Conservation (phyloP, 1,140 invertebrate genomes). For the Chironomus tepperi region DNA sequence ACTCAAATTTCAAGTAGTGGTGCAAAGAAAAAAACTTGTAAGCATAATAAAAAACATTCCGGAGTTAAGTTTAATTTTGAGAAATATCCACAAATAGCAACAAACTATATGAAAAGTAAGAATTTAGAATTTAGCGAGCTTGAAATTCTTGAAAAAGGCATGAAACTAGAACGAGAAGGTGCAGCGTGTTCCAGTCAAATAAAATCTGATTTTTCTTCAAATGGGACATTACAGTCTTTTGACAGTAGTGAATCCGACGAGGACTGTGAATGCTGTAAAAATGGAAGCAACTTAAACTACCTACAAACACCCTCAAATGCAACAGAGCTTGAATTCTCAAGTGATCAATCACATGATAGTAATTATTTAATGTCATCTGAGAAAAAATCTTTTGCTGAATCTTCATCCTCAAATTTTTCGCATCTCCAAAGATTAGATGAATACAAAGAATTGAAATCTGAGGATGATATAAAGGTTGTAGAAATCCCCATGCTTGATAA, state of each 20-base stretch:
- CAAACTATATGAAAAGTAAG: slow-evolving; percentile 62
- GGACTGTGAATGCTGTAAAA: slow-evolving; percentile 44
- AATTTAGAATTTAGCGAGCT: slow-evolving; percentile 55
- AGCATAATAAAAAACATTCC: slow-evolving; percentile 47
- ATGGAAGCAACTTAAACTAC: slow-evolving; percentile 43
- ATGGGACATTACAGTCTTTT: slow-evolving; percentile 29
- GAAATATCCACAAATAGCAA: slow-evolving; percentile 57
- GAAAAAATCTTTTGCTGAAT: slow-evolving; percentile 40
- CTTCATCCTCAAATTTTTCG: slow-evolving; percentile 27
- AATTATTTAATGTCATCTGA: slow-evolving; percentile 33
- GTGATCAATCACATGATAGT: slow-evolving; percentile 38
- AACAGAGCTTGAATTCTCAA: slow-evolving; percentile 55
- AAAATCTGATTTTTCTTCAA: slow-evolving; percentile 23
- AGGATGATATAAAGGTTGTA: slow-evolving; percentile 10
- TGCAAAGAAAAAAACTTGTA: slow-evolving; percentile 25
- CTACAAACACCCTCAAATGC: slow-evolving; percentile 57
- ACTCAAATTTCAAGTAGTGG: slow-evolving; percentile 26
- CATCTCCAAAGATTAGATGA: slow-evolving; percentile 21
- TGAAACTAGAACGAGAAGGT: slow-evolving; percentile 32
- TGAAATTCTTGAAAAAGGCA: slow-evolving; percentile 48
- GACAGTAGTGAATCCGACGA: slow-evolving; percentile 39
- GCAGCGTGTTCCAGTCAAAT: slow-evolving; percentile 22
- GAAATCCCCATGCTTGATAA: slow-evolving; percentile 28
- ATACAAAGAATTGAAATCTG: not conserved
- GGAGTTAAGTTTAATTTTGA: slow-evolving; percentile 60